Conservation (phyloP, 1,140 invertebrate genomes). For the Drosophila subobscura region DNA sequence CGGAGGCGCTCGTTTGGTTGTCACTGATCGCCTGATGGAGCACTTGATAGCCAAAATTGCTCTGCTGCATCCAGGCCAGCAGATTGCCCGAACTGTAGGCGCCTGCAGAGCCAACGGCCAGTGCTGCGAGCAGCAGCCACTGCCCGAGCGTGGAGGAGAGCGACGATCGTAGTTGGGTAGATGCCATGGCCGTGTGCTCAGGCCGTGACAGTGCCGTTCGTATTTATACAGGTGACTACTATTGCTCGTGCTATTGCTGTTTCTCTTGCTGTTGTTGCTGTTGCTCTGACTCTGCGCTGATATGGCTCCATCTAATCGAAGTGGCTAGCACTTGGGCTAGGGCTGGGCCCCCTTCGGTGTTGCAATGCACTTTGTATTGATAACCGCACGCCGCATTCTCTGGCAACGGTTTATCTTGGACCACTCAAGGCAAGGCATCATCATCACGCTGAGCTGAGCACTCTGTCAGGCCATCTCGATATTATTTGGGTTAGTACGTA, state of each 20-base stretch:
- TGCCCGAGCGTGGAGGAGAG: not conserved
- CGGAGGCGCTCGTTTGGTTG: slow-evolving; percentile 1
- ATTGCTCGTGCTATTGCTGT: slow-evolving; percentile 2
- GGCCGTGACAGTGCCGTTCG: slow-evolving; percentile 2
- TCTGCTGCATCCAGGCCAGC: slow-evolving; percentile 60
- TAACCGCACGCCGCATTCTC: too few species aligned
- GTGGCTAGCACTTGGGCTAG: not conserved
- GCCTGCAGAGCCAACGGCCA: not conserved
- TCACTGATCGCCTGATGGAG: slow-evolving; percentile 41
- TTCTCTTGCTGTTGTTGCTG: not conserved
- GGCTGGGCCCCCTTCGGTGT: not conserved
- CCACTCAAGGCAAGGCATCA: too few species aligned
- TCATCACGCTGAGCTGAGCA: too few species aligned
- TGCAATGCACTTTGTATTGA: not conserved
- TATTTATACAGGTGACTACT: slow-evolving; percentile 20
- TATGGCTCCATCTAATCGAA: slow-evolving; percentile 15
- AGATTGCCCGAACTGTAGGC: slow-evolving; percentile 47
- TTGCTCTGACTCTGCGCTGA: not conserved
- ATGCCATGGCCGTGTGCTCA: slow-evolving; percentile 23
- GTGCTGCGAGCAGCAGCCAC: slow-evolving; percentile 3
- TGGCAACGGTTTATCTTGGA: too few species aligned
- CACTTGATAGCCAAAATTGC: slow-evolving; percentile 66
- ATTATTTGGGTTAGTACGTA: not conserved
- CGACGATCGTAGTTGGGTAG: not conserved
- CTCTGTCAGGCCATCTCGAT: too few species aligned